Percentiles rank a stretch among this genome's conserved stretches.
Conservation (phyloP, 53 echinoderm and acorn worm species). For the Holothuria scabra region DNA sequence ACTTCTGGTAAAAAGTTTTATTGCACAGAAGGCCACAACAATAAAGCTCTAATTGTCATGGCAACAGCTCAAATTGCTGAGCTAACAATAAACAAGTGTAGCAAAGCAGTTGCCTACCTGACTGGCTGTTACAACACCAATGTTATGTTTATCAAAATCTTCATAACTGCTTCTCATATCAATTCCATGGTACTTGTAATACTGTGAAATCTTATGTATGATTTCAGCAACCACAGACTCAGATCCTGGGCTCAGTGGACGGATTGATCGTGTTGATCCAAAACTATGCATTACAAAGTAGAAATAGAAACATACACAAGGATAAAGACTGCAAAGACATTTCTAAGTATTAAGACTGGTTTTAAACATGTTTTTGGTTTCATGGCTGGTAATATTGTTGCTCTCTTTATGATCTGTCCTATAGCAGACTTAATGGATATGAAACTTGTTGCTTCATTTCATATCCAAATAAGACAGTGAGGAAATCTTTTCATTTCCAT, state of each 20-base stretch:
- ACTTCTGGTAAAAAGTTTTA: too few species aligned
- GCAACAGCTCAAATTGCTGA: too few species aligned
- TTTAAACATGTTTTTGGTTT: neutral
- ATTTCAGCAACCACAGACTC: constrained; percentile 60
- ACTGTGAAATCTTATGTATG: constrained; percentile 79
- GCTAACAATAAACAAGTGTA: neutral
- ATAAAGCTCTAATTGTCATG: too few species aligned
- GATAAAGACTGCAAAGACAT: neutral
- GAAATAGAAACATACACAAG: neutral
- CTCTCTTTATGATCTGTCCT: too few species aligned
- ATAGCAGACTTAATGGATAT: too few species aligned
- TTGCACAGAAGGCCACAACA: too few species aligned
- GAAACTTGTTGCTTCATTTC: too few species aligned
- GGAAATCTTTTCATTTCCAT: too few species aligned
- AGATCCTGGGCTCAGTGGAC: constrained; percentile 88
- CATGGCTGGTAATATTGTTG: too few species aligned
- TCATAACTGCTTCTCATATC: constrained; percentile 87
- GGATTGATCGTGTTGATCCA: constrained; percentile 80
- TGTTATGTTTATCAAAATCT: constrained; percentile 96
- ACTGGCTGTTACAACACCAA: constrained; percentile 89
- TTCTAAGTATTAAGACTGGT: too few species aligned
- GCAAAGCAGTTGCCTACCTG: constrained; percentile 62
- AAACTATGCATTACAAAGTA: constrained; percentile 58
- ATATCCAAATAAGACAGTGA: too few species aligned
- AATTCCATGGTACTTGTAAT: constrained; percentile 98